Evolutionary conservation across 2,113 vertebrate genomes (phyloP), one percentile per base, ranked within the genome.

Genomic region (Myiozetetes cayanensis): DNA sequence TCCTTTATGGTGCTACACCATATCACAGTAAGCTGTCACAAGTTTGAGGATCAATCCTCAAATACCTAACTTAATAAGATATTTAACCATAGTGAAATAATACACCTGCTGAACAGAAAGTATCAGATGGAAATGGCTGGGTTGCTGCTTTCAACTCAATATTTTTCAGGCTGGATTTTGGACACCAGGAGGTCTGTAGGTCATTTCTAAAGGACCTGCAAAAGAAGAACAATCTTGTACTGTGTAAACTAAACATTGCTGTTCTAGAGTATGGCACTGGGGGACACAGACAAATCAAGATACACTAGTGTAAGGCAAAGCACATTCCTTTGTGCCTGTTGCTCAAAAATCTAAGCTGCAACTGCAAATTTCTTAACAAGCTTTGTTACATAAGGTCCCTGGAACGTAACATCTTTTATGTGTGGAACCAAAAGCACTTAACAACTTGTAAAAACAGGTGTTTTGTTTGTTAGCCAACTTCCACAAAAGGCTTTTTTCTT

Each of bases 1-100:
- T 74, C n/a, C 17, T 30, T 80, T 82, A 59, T 72, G 20, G 13
- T 70, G 22, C 21, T 17, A 19, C 10, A 11, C 44, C 25, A 5
- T 27, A 37, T 47, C 47, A 52, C 55, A 56, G 20, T 27, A 58
- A 66, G 15, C 27, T 0, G 0, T 58, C 28, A 10, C 15, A 47
- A 44, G 9, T 30, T 50, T 59, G 76, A 56, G 50, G 39, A 39
- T 90, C 59, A 78, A 35, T 63, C 47, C 41, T 65, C 31, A 71
- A 85, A 49, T 19, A 17, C 41, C 55, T 37, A 63, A 17, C 41
- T 59, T 37, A 63, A 75, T 44, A 41, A 33, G 15, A 2, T 25
- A 7, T 66, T 87, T 78, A 71, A 68, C 65, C 28, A 30, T 1
- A 49, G 65, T 84, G 63, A 50, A 87, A 75, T 39, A n/a, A 22